Conservation (phyloP, 2,797 vertebrate species). For the Sitta carolinensis region DNA sequence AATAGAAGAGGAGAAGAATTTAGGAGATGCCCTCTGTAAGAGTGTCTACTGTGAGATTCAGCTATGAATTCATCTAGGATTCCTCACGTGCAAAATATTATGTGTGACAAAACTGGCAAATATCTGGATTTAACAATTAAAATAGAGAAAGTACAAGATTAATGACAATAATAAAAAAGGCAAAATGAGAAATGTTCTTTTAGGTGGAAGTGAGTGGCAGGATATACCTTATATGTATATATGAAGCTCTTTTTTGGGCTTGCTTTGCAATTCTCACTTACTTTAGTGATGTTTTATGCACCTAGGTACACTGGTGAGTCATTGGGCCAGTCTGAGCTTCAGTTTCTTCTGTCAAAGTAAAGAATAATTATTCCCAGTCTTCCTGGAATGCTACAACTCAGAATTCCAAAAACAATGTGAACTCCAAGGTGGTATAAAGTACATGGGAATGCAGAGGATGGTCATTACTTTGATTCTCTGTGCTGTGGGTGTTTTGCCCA, state of each 20-base stretch:
- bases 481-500: neutral
- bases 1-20: neutral
- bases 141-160: neutral
- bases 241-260: neutral
- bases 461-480: neutral
- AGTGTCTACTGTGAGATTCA: neutral
- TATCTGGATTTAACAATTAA: neutral
- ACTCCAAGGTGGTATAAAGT: neutral
- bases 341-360: neutral
- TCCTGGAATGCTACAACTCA: neutral
- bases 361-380: neutral
- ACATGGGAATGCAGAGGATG: constrained; percentile 1
- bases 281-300: neutral
- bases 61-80: neutral
- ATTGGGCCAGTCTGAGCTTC: neutral
- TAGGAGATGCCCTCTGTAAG: neutral
- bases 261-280: neutral
- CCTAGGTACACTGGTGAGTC: neutral
- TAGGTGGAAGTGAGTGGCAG: neutral
- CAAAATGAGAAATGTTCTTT: neutral
- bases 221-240: neutral
- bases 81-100: neutral
- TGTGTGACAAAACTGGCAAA: neutral
- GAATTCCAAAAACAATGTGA: neutral
- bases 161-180: neutral